Percentiles rank a stretch among this genome's conserved stretches.
These are phyloP conservation scores for silkworm (Bombyx mori) DNA, from an alignment of 1,140 invertebrate species.

Conservation along the genomic window DNA sequence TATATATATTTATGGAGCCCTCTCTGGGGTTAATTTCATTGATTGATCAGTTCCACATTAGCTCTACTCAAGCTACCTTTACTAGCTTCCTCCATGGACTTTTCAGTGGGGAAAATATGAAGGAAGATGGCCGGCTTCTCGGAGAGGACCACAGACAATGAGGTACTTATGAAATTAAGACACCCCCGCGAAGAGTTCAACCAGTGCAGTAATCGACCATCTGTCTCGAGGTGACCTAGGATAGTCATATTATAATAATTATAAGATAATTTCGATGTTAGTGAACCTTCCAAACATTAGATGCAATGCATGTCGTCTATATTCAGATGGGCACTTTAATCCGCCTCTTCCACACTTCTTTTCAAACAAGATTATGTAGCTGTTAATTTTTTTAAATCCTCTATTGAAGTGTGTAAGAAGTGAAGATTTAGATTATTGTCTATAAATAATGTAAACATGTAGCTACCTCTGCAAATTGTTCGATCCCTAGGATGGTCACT, in stretches of 20 bases:
- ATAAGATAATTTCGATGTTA: constrained; percentile 29
- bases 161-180: constrained; percentile 64
- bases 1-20: no score
- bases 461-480: constrained; percentile 41
- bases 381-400: no score
- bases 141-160: constrained; percentile 22
- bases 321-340: not conserved
- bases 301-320: constrained; percentile 45
- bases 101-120: constrained; percentile 60
- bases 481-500: constrained; percentile 47
- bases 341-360: not conserved
- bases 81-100: constrained; percentile 63
- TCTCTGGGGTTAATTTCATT: constrained; percentile 3
- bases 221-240: constrained; percentile 60
- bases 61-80: constrained; percentile 24
- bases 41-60: constrained; percentile 13
- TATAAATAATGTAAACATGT: constrained; percentile 35
- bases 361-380: no score
- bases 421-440: no score
- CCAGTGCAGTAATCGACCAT: constrained; percentile 17
- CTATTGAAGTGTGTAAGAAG: no score
- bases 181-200: constrained; percentile 28
- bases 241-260: constrained; percentile 32
- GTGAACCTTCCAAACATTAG: constrained; percentile 24
- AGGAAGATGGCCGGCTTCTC: constrained; percentile 16